Percentiles rank a stretch among this genome's conserved stretches.
Evolutionary conservation across 2,113 vertebrate genomes (phyloP).

Genomic region (Abramis brama): DNA sequence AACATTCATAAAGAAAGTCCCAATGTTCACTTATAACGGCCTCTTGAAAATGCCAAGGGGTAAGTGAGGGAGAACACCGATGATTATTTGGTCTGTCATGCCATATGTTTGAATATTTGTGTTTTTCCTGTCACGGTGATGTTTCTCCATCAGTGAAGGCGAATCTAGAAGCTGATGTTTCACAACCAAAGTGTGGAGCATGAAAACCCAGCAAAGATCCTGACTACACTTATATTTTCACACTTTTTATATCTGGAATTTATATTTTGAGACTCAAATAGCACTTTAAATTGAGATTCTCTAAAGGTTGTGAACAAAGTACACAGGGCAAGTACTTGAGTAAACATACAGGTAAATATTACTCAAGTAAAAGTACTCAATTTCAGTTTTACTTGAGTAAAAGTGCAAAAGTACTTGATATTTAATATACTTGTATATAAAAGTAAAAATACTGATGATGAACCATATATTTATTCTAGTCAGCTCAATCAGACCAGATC

Average conservation of each 20-base stretch:
- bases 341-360: too few species aligned
- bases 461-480: too few species aligned
- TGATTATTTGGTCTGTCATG: background rate
- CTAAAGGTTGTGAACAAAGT: background rate
- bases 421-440: too few species aligned
- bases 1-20: slow-evolving; percentile 23
- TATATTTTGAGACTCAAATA: background rate
- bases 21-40: background rate
- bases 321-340: too few species aligned
- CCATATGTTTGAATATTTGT: slow-evolving; percentile 14
- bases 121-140: background rate
- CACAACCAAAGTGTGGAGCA: background rate
- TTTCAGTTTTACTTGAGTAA: too few species aligned
- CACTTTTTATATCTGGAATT: background rate
- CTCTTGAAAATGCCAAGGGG: background rate
- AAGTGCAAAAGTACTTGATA: too few species aligned
- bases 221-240: background rate
- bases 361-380: too few species aligned
- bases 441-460: too few species aligned
- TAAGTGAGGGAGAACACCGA: background rate
- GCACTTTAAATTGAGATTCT: background rate
- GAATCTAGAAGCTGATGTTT: background rate
- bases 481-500: too few species aligned
- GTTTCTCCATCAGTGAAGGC: background rate
- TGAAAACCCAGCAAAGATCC: background rate